A percentile compares a stretch with the other conserved stretches of the same genome.
Conservation (phyloP, 2,113 vertebrate species). For the Bujurquina vittata region DNA sequence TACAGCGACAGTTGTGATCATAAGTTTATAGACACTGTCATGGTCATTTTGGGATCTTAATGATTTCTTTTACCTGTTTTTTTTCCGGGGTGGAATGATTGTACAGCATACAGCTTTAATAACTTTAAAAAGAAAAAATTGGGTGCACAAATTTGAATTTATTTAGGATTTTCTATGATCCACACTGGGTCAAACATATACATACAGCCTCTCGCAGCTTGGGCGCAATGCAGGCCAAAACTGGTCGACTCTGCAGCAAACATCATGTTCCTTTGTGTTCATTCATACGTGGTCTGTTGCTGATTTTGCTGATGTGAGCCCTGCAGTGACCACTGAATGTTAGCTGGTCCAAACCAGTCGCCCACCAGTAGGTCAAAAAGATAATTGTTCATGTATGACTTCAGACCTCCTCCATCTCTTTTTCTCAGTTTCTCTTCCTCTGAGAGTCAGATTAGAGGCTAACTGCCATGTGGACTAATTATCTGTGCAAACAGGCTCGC, state of each 20-base stretch:
- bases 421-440: slow-evolving; percentile 22
- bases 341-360: slow-evolving; percentile 37
- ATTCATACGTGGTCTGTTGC: slow-evolving; percentile 12
- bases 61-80: too few relatives aligned
- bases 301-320: slow-evolving; percentile 42
- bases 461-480: slow-evolving; percentile 75
- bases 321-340: slow-evolving; percentile 32
- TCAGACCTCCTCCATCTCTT: neutral
- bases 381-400: neutral
- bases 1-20: neutral
- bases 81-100: neutral
- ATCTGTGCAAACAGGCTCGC: slow-evolving; percentile 63
- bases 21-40: neutral
- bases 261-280: neutral
- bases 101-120: neutral
- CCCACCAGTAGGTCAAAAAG: slow-evolving; percentile 17
- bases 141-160: neutral
- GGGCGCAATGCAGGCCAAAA: neutral
- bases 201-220: neutral
- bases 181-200: neutral
- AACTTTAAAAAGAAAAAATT: neutral
- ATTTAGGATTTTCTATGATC: neutral
- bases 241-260: neutral
- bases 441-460: slow-evolving; percentile 62
- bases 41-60: neutral